Base-by-base conservation (phyloP, 2,888 invertebrate genomes). In the Hypomecis punctinalis region DNA sequence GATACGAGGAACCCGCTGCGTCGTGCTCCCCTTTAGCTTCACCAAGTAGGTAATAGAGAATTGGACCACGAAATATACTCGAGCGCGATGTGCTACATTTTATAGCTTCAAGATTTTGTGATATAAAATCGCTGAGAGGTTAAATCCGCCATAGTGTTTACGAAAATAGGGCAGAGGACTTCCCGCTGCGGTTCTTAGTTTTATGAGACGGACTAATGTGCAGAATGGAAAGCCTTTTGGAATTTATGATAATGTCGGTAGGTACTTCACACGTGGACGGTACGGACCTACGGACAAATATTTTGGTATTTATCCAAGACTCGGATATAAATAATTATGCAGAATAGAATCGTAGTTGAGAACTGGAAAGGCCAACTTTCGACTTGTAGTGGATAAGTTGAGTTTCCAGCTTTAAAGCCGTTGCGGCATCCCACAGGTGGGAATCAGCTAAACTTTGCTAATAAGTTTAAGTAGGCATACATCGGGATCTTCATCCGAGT, bases 1-100 rank as follows among this genome's bases (percentile, higher is more conserved):
- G 69, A 58, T 60, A 56, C 58, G 53, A 61, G 61, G 46, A 53
- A 59, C 66, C 64, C 68, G 63, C 57, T 66, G 70, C 61, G 62
- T 58, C 64, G 57, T 63, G 63, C 58, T 53, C 56, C 69, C 63
- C 68, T 63, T 66, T 67, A 63, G 37, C 56, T 56, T 6, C 47
- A 33, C 67, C 42, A 63, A 63, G 58, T 61, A 68, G 66, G 66
- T 54, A 61, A 68, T 59, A 59, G 57, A 62, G 52, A 63, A 62
- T 60, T 63, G 63, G 51, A 63, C 65, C 62, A 61, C 60, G 61
- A 62, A 60, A 63, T 65, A 48, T 60, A 62, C 60, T 62, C 56
- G 36, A 57, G 42, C n/a, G 23, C 47, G 43, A 43, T 43, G 55
- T n/a, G 40, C 37, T 57, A 40, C 49, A 23, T 37, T 46, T 36